Evolutionary conservation across 2,888 invertebrate genomes (phyloP).

Genomic region (Cerceris rybyensis): DNA sequence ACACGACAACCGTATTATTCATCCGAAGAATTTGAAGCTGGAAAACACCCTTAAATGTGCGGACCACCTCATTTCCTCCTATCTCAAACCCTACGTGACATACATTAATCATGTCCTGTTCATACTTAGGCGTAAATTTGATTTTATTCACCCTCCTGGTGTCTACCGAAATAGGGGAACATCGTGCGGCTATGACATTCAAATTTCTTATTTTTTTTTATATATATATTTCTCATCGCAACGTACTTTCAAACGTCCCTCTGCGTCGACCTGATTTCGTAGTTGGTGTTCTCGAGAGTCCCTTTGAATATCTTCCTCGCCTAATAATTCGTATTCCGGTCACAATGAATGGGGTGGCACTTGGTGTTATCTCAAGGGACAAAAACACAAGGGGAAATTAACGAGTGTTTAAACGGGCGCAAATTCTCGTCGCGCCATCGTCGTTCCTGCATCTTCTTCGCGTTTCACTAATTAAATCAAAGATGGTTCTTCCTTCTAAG

Average conservation of each 20-base stretch:
- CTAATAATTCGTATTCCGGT: background rate
- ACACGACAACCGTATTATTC: constrained; percentile 32
- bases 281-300: background rate
- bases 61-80: constrained; percentile 55
- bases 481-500: no score
- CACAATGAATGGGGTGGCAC: background rate
- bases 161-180: constrained; percentile 9
- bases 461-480: no score
- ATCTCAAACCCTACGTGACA: constrained; percentile 58
- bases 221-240: constrained; percentile 8
- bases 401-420: no score
- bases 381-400: no score
- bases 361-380: no score
- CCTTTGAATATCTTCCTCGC: background rate
- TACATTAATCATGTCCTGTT: constrained; percentile 63
- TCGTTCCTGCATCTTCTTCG: no score
- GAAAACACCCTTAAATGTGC: constrained; percentile 56
- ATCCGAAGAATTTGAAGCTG: constrained; percentile 39
- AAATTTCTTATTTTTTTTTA: constrained; percentile 49
- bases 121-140: constrained; percentile 63
- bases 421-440: no score
- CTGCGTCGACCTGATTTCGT: background rate
- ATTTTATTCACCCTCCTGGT: constrained; percentile 64
- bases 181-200: constrained; percentile 34
- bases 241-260: background rate